Conservation (phyloP, 2,888 invertebrate species). For the Hirtodrosophila cameraria region DNA sequence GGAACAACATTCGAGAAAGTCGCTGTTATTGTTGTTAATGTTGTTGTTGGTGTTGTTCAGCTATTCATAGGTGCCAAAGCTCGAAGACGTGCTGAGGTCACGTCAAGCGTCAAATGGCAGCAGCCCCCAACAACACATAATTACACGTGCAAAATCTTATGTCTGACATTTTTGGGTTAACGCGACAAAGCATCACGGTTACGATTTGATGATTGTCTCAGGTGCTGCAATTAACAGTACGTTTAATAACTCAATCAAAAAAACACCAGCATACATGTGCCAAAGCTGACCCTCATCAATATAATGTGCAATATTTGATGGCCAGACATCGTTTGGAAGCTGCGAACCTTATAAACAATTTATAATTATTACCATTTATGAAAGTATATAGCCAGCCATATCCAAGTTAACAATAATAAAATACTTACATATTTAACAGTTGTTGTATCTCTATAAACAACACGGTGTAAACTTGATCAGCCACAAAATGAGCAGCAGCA, state of each 20-base stretch:
- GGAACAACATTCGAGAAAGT: conserved; percentile 71
- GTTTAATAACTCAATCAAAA: conserved; percentile 72
- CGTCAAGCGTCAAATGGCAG: conserved; percentile 49
- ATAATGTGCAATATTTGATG: conserved; percentile 27
- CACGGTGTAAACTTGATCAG: conserved; percentile 70
- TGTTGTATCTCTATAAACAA: conserved; percentile 12
- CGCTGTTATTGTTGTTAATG: conserved; percentile 48
- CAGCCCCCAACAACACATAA: conserved; percentile 45
- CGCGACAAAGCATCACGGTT: conserved; percentile 55
- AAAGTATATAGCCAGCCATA: conserved; percentile 43
- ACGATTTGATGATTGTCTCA: conserved; percentile 28
- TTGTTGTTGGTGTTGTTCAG: conserved; percentile 17
- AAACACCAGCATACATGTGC: conserved; percentile 10
- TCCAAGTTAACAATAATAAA: conserved; percentile 16
- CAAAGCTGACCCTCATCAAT: conserved; percentile 63
- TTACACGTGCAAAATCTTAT: conserved; percentile 60
- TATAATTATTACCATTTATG: conserved; percentile 62
- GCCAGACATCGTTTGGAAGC: conserved; percentile 9
- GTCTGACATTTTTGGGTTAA: conserved; percentile 73
- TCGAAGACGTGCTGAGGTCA: conserved; percentile 55
- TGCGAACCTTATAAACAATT: conserved; percentile 16
- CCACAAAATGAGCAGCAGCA: conserved; percentile 47
- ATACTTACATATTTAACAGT: neutral
- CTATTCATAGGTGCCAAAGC: conserved; percentile 39
- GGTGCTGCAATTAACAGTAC: conserved; percentile 62